These are phyloP conservation scores for Sitobion miscanthi DNA, from an alignment of 1,140 invertebrate genomes.

Conservation along the genomic window DNA sequence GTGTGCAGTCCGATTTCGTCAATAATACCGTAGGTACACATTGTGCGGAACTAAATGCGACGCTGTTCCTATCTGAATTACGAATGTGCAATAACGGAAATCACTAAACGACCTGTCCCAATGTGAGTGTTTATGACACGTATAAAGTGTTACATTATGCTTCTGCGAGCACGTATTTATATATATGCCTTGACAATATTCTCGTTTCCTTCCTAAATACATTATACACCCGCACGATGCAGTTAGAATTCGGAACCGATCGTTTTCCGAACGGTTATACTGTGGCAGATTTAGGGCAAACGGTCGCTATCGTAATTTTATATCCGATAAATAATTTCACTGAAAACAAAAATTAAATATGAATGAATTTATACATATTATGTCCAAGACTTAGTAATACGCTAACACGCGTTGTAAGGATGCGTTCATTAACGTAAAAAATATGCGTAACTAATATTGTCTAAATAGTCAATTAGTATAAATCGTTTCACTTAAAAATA, in stretches of 20 bases:
- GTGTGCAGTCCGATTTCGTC: not conserved
- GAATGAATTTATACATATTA: not conserved
- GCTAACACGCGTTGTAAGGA: not conserved
- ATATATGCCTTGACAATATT: not conserved
- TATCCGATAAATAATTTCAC: not conserved
- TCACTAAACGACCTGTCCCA: not conserved
- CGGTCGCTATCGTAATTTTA: no score
- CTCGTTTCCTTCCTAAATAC: not conserved
- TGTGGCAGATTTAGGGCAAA: not conserved
- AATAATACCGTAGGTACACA: not conserved
- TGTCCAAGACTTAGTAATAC: not conserved
- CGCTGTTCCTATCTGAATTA: not conserved
- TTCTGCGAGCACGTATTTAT: not conserved
- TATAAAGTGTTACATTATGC: not conserved
- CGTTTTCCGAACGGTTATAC: not conserved
- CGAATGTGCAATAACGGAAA: not conserved
- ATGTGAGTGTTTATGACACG: constrained; percentile 2
- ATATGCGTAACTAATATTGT: not conserved
- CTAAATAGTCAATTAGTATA: not conserved
- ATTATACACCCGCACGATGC: not conserved
- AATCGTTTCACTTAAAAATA: not conserved
- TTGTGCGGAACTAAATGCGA: not conserved
- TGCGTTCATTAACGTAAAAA: not conserved
- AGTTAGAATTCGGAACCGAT: not conserved
- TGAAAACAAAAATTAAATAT: not conserved